Percentiles rank a stretch among this genome's conserved stretches.
Evolutionary conservation across 2,888 invertebrate genomes (phyloP).

Genomic region (Allolobophora icterica): DNA sequence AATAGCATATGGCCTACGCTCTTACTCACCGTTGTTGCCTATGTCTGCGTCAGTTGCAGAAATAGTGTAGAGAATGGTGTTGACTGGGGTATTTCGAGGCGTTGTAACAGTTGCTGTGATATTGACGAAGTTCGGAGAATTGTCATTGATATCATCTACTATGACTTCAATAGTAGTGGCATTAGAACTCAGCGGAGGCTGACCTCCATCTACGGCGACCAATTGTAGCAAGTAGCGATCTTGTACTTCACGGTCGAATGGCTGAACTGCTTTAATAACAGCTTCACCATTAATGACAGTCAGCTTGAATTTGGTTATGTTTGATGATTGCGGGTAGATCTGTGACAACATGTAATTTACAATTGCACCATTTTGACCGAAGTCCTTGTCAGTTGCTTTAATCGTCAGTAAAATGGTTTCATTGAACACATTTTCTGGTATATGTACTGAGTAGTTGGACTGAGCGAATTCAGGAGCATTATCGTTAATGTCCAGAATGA

Average conservation of each 20-base stretch:
- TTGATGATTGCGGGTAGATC: background rate
- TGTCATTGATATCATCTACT: constrained; percentile 35
- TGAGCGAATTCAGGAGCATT: constrained; percentile 34
- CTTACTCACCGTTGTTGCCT: background rate
- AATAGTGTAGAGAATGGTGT: constrained; percentile 28
- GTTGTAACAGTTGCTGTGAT: constrained; percentile 13
- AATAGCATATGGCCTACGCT: background rate
- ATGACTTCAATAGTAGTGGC: background rate
- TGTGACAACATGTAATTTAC: constrained; percentile 25
- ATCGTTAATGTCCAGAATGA: constrained; percentile 39
- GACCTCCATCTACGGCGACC: constrained; percentile 22
- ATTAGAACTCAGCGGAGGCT: constrained; percentile 27
- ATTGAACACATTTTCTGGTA: constrained; percentile 32
- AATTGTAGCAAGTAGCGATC: constrained; percentile 29
- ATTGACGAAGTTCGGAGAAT: constrained; percentile 27
- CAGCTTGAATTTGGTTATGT: background rate
- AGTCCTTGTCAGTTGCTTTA: constrained; percentile 34
- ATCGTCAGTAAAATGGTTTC: constrained; percentile 18
- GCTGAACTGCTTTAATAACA: constrained; percentile 4
- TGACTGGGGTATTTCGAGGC: constrained; percentile 19
- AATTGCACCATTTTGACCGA: constrained; percentile 33
- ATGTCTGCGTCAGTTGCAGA: constrained; percentile 31
- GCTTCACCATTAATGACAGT: background rate
- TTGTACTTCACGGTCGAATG: constrained; percentile 26
- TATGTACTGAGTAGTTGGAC: background rate